phyloP scores from a whole-genome alignment of 2,888 invertebrate species.

The Torymus texanus region DNA sequence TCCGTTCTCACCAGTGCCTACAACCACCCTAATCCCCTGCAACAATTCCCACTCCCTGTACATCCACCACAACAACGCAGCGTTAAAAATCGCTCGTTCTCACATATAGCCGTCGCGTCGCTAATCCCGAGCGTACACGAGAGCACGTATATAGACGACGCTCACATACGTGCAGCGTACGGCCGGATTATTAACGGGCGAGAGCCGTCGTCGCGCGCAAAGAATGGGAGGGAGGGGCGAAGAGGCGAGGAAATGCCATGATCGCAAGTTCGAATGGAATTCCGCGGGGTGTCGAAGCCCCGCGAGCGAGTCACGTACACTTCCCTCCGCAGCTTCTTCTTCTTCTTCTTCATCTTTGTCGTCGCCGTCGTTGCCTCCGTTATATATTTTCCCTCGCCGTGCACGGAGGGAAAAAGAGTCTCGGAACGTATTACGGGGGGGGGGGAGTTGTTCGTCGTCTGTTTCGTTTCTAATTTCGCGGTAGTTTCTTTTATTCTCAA shows the following conservation, averaged over 20 bases:
- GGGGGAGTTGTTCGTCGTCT: too few relatives aligned
- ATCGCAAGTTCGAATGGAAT: slow-evolving; percentile 45
- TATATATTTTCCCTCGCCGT: too few relatives aligned
- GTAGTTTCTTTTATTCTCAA: too few relatives aligned
- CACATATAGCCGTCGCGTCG: neutral
- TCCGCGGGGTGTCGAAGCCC: slow-evolving; percentile 1
- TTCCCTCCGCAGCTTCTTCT: slow-evolving; percentile 1
- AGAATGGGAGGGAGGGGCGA: slow-evolving; percentile 25
- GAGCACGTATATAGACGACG: neutral
- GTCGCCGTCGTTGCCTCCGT: too few relatives aligned
- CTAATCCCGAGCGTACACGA: neutral
- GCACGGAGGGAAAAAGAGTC: too few relatives aligned
- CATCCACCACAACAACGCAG: too few relatives aligned
- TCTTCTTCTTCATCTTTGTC: neutral
- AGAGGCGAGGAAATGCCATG: slow-evolving; percentile 37
- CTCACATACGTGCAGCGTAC: neutral
- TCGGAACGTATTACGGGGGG: too few relatives aligned
- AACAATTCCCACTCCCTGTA: too few relatives aligned
- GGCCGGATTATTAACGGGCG: slow-evolving; percentile 40
- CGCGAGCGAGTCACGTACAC: slow-evolving; percentile 19
- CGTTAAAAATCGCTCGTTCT: too few relatives aligned
- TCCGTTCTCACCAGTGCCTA: too few relatives aligned
- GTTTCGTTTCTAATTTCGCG: too few relatives aligned
- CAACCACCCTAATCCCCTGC: too few relatives aligned
- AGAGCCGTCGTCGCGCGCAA: slow-evolving; percentile 11